Conservation (phyloP, 2,888 invertebrate species). For the Drosophila paracracens region DNA sequence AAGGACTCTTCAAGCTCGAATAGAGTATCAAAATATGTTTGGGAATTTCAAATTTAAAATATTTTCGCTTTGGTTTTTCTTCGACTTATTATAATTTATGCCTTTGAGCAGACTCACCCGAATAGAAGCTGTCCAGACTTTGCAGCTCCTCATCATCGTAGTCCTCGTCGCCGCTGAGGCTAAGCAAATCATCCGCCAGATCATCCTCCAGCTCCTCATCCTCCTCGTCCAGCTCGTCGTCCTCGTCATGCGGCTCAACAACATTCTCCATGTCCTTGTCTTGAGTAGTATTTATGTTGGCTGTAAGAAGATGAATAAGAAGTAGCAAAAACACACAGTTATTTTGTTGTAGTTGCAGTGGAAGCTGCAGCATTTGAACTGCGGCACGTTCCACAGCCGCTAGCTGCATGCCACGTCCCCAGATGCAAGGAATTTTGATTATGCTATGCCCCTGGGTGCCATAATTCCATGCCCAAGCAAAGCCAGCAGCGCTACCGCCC, state of each 20-base stretch:
- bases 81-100: background rate
- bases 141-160: conserved; percentile 82
- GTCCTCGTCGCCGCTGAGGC: conserved; percentile 68
- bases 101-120: conserved; percentile 77
- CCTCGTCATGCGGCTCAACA: conserved; percentile 10
- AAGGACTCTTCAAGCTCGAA: background rate
- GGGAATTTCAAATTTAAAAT: background rate
- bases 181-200: conserved; percentile 62
- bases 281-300: conserved; percentile 41
- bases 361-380: conserved; percentile 38
- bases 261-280: conserved; percentile 11
- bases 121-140: conserved; percentile 84
- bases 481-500: conserved; percentile 33
- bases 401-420: conserved; percentile 77
- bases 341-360: conserved; percentile 34
- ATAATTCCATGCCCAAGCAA: conserved; percentile 83
- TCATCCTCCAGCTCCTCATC: conserved; percentile 51
- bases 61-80: background rate
- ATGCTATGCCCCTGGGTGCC: conserved; percentile 84
- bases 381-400: conserved; percentile 57
- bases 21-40: background rate
- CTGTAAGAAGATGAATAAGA: conserved; percentile 24
- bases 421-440: conserved; percentile 85
- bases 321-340: conserved; percentile 6
- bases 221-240: conserved; percentile 35